Percentiles rank a stretch among this genome's conserved stretches.
These are phyloP conservation scores for Mnemiopsis leidyi DNA, from an alignment of 37 sponge, comb jelly and placozoan species.

Conservation along the genomic window DNA sequence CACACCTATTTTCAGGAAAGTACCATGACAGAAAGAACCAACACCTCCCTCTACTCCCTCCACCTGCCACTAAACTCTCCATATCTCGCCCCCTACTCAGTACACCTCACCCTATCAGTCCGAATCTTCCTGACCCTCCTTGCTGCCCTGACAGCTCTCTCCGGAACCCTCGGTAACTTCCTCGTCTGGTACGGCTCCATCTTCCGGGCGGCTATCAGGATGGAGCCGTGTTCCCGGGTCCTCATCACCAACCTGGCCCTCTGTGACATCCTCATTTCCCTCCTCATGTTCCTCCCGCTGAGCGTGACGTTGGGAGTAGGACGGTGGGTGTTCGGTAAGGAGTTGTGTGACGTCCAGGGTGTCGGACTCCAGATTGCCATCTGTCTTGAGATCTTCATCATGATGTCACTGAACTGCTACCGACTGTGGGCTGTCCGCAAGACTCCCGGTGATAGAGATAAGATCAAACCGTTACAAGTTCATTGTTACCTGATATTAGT, in stretches of 20 bases:
- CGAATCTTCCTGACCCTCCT: not conserved
- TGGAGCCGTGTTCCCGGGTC: slow-evolving; percentile 15
- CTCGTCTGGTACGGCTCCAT: slow-evolving; percentile 48
- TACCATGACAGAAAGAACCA: no score
- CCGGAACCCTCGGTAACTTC: slow-evolving; percentile 7
- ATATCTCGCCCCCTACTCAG: no score
- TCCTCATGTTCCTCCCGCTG: not conserved
- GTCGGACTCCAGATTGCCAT: not conserved
- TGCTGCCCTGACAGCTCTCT: not conserved
- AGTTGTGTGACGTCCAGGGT: not conserved
- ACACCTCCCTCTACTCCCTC: no score
- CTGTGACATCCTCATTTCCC: not conserved
- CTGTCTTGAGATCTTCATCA: slow-evolving; percentile 17
- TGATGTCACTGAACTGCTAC: slow-evolving; percentile 56
- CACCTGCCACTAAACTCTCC: no score
- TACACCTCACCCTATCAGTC: not conserved
- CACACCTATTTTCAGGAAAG: no score
- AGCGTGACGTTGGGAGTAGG: not conserved
- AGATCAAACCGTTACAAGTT: not conserved
- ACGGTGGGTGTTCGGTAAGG: not conserved
- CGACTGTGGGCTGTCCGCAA: slow-evolving; percentile 13
- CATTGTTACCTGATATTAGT: not conserved
- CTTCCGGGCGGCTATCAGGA: slow-evolving; percentile 1
- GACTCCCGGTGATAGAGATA: not conserved
- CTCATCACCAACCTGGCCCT: slow-evolving; percentile 46